Percentiles rank a stretch among this genome's conserved stretches.
Evolutionary conservation across 2,113 vertebrate genomes (phyloP).

Genomic region (Silurus asotus): DNA sequence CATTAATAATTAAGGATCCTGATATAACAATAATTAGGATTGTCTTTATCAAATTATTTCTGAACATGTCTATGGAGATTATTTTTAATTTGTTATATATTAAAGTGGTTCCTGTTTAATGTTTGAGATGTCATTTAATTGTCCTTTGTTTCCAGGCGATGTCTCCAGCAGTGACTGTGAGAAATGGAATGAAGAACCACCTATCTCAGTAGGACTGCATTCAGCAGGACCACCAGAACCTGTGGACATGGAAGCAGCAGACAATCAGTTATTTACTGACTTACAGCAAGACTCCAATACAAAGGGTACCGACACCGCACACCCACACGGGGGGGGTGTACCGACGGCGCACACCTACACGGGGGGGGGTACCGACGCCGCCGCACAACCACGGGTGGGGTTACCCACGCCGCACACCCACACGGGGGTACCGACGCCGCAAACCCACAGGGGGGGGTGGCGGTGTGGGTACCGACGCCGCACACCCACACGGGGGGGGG

Average conservation of each 20-base stretch:
- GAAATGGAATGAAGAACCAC: constrained; percentile 50
- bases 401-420: too few species aligned
- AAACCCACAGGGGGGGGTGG: too few species aligned
- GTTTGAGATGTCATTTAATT: neutral
- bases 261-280: constrained; percentile 33
- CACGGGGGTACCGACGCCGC: too few species aligned
- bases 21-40: neutral
- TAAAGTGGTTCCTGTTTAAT: neutral
- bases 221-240: constrained; percentile 43
- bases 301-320: constrained; percentile 29
- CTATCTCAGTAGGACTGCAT: constrained; percentile 44
- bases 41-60: neutral
- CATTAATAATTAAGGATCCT: neutral
- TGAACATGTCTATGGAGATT: neutral
- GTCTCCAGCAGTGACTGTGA: constrained; percentile 26
- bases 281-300: constrained; percentile 30
- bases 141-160: constrained; percentile 20
- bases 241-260: constrained; percentile 46
- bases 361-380: too few species aligned
- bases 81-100: neutral
- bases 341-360: too few species aligned
- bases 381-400: too few species aligned
- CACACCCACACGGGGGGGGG: too few species aligned
- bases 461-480: too few species aligned
- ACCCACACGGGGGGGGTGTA: too few species aligned